Evolutionary conservation across 2,113 vertebrate genomes (phyloP), one percentile per base, ranked within the genome.

Genomic region (Hirundichthys speculiger): DNA sequence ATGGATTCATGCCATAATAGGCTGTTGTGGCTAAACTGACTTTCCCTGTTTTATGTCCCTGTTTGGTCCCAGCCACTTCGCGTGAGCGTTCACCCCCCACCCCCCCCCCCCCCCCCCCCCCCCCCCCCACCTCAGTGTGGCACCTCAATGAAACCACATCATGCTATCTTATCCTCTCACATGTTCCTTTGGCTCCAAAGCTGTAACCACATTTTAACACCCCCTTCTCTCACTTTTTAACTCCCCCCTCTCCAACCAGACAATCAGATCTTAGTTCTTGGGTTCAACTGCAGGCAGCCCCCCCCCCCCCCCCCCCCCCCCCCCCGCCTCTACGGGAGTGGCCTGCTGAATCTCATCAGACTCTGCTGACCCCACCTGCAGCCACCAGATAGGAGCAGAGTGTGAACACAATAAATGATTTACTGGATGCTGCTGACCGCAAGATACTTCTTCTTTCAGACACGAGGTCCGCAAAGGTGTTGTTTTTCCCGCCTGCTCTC

Each of bases 141-240:
- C 79, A 70, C 75, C 75, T 75, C 68, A 80, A 21, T 74, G 70
- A 63, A 91, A 90, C 89, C 86, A 84, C 86, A 88, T 80, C 40
- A 63, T 16, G 82, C 83, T 91, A 91, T 90, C 87, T 90, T 83
- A 87, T 88, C 86, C 70, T 82, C 81, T 88, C 90, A 91, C 90
- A 75, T 40, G 80, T 91, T 90, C 88, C 88, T 88, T 62, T 86
- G 83, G 73, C 82, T 79, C 77, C 58, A 59, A 47, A 60, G 19
- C 71, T 25, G 64, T 64, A 82, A 89, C 88, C 87, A 62, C 88
- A 87, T 58, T 10, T 38, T 71, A 25, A 79, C 73, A 75, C 20
- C 53, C 69, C 46, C 53, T 22, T 22, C 57, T 14, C 45, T 63
- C 25, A 38, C 48, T 70, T 51, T 52, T 48, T 40, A 59, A 69